Conservation (phyloP, 1,140 invertebrate genomes). For the Brachionus manjavacas region DNA sequence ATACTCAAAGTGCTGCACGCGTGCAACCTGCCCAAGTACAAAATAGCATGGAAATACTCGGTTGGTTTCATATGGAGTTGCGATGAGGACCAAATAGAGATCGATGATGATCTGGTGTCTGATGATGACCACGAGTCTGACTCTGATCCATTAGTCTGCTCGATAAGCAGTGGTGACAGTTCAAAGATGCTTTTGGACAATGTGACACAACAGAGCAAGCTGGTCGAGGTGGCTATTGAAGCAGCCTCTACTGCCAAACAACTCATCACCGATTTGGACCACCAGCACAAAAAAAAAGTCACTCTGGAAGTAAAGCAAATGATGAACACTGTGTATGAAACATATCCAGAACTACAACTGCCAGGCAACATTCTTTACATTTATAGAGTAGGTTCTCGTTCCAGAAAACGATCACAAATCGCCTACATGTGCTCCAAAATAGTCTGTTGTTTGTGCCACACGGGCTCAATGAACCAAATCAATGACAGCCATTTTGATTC, state of each 20-base stretch:
- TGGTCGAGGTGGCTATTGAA: not conserved
- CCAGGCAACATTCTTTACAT: constrained; percentile 39
- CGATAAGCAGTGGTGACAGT: not conserved
- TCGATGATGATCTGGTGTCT: not conserved
- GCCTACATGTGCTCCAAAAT: not conserved
- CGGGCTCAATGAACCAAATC: not conserved
- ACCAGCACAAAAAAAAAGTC: not conserved
- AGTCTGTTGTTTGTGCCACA: not conserved
- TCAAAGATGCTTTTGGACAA: not conserved
- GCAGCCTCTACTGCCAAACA: not conserved
- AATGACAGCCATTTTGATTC: constrained; percentile 8
- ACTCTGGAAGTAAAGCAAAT: not conserved
- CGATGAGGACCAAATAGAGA: not conserved
- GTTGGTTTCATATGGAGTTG: not conserved
- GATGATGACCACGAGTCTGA: not conserved
- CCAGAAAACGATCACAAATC: not conserved
- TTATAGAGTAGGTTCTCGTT: not conserved
- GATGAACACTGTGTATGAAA: not conserved
- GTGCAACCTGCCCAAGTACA: constrained; percentile 19
- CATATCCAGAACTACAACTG: constrained; percentile 26
- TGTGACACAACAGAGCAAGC: not conserved
- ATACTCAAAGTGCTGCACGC: constrained; percentile 16
- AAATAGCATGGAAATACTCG: constrained; percentile 34
- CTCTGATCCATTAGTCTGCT: not conserved
- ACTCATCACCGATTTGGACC: not conserved